A percentile compares a stretch with the other conserved stretches of the same genome.
phyloP scores from a whole-genome alignment of 1,140 invertebrate species.

The Solenopsis fugax region DNA sequence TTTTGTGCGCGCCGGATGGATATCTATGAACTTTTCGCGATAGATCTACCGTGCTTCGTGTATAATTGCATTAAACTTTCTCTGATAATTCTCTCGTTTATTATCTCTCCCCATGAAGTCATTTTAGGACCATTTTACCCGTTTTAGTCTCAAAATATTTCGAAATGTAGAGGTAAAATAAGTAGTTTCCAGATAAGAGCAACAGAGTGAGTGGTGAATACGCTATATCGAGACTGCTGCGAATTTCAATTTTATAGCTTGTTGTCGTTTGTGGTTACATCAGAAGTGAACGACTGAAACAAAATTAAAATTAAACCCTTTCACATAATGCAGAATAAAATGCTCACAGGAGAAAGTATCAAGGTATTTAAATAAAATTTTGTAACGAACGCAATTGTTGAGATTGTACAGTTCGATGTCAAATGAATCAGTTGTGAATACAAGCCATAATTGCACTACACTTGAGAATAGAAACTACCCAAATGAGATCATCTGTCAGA shows the following conservation, averaged over 20 bases:
- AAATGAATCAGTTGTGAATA: background rate
- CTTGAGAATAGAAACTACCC: background rate
- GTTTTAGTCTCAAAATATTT: slow-evolving; percentile 54
- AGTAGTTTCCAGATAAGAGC: background rate
- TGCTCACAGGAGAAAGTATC: background rate
- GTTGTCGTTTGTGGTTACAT: background rate
- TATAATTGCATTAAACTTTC: slow-evolving; percentile 76
- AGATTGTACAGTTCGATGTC: background rate
- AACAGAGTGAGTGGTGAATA: slow-evolving; percentile 9
- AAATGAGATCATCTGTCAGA: background rate
- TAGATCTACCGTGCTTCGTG: slow-evolving; percentile 64
- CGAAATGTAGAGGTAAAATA: slow-evolving; percentile 16
- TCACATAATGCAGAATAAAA: background rate
- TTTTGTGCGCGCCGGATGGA: slow-evolving; percentile 69
- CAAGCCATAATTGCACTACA: background rate
- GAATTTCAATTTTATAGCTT: background rate
- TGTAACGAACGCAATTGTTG: background rate
- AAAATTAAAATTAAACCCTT: background rate
- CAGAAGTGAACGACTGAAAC: background rate
- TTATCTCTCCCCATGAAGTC: slow-evolving; percentile 62
- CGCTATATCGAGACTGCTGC: background rate
- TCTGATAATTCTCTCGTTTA: slow-evolving; percentile 58
- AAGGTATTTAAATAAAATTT: background rate
- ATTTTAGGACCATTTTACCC: slow-evolving; percentile 45
- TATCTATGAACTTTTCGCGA: slow-evolving; percentile 77